Conservation (phyloP, 2,113 vertebrate species). For the Phrynosoma platyrhinos region DNA sequence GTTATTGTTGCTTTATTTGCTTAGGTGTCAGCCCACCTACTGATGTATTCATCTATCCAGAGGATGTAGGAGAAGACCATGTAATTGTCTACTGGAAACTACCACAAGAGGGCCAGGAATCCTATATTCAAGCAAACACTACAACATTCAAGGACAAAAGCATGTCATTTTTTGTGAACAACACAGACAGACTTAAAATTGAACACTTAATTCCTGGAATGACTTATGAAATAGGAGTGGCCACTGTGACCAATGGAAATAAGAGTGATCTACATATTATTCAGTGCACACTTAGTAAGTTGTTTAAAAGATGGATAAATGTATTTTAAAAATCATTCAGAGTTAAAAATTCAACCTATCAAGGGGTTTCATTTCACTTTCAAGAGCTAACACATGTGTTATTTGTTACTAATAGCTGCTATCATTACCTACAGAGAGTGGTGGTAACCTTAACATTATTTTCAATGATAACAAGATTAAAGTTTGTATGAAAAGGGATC, state of each 20-base stretch:
- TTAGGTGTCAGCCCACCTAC: constrained; percentile 79
- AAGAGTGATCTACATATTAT: constrained; percentile 77
- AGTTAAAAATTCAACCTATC: neutral
- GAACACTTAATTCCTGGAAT: constrained; percentile 80
- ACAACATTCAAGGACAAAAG: constrained; percentile 30
- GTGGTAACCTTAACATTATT: neutral
- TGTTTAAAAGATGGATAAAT: constrained; percentile 14
- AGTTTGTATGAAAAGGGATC: neutral
- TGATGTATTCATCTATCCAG: constrained; percentile 68
- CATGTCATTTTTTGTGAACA: constrained; percentile 69
- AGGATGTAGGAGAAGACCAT: constrained; percentile 72
- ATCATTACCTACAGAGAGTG: neutral
- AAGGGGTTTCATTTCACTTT: neutral
- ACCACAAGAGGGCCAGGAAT: constrained; percentile 67
- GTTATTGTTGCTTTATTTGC: constrained; percentile 36
- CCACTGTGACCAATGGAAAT: constrained; percentile 78
- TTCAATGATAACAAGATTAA: neutral
- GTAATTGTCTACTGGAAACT: constrained; percentile 81
- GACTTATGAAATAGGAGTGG: constrained; percentile 82
- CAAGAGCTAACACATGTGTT: neutral
- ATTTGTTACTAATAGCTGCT: neutral
- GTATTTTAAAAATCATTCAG: neutral
- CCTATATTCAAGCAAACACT: constrained; percentile 76
- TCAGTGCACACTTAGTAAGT: constrained; percentile 84
- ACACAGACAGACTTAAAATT: constrained; percentile 75